A percentile compares a stretch with the other conserved stretches of the same genome.
Evolutionary conservation across 1,140 invertebrate genomes (phyloP).

Genomic region (Camponotus floridanus): DNA sequence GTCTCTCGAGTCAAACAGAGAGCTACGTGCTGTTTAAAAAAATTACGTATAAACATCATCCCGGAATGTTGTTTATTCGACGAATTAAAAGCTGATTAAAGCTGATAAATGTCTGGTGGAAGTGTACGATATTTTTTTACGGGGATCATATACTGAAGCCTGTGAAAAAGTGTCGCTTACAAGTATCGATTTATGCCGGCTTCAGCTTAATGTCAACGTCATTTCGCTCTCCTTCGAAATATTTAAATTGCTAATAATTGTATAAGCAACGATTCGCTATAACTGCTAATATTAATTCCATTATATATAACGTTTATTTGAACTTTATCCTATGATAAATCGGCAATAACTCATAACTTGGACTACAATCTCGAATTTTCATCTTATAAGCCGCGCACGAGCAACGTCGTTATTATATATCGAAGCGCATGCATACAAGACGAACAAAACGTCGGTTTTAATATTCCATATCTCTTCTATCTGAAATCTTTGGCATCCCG

Average conservation of each 20-base stretch:
- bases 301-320: conserved; percentile 1
- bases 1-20: not conserved
- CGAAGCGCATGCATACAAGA: conserved; percentile 59
- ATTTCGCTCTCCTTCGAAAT: conserved; percentile 12
- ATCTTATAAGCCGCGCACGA: conserved; percentile 49
- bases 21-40: not conserved
- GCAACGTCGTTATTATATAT: conserved; percentile 44
- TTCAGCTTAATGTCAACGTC: conserved; percentile 54
- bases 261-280: not conserved
- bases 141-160: conserved; percentile 53
- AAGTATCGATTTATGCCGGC: conserved; percentile 59
- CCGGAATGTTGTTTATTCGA: not conserved
- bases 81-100: not conserved
- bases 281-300: not conserved
- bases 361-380: conserved; percentile 47
- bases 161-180: conserved; percentile 54
- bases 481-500: conserved; percentile 79
- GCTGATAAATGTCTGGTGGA: not conserved
- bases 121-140: not conserved
- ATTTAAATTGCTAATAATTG: conserved; percentile 44
- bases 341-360: conserved; percentile 23
- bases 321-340: conserved; percentile 1
- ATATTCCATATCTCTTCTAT: conserved; percentile 79
- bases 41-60: not conserved
- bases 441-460: conserved; percentile 78